Percentiles rank a stretch among this genome's conserved stretches.
phyloP scores from a whole-genome alignment of 2,888 invertebrate genomes.

The Gandaritis pyraliata region DNA sequence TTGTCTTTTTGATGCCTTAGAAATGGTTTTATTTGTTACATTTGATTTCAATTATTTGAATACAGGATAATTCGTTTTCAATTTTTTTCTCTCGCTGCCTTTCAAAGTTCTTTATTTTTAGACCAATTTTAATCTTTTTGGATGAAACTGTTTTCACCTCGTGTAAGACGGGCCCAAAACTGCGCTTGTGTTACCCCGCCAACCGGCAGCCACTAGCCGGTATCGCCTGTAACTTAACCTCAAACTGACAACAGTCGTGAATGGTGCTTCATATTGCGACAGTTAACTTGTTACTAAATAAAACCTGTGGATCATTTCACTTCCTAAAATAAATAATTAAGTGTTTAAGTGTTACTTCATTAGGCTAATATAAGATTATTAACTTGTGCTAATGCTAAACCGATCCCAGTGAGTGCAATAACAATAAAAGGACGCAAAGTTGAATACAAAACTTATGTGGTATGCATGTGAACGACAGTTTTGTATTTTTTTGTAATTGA shows the following conservation, averaged over 20 bases:
- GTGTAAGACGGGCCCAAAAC: conserved; percentile 62
- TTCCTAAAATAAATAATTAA: neutral
- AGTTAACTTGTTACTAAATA: conserved; percentile 64
- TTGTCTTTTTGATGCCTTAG: no score
- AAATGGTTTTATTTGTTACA: neutral
- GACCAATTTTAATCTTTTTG: neutral
- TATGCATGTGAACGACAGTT: conserved; percentile 47
- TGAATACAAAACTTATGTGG: conserved; percentile 40
- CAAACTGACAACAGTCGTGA: conserved; percentile 82
- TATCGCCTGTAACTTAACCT: conserved; percentile 82
- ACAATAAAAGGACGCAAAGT: conserved; percentile 46
- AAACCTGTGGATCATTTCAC: conserved; percentile 28
- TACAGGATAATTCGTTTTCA: no score
- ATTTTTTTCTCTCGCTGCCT: neutral
- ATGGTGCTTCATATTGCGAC: conserved; percentile 76
- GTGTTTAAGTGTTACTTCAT: neutral
- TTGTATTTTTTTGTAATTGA: conserved; percentile 45
- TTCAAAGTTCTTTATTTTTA: neutral
- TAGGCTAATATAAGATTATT: no score
- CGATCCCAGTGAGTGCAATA: conserved; percentile 49
- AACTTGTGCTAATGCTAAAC: conserved; percentile 41
- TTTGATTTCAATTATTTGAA: neutral
- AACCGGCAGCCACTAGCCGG: conserved; percentile 77
- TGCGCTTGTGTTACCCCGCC: conserved; percentile 69
- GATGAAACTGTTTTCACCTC: conserved; percentile 53